Percentiles rank a stretch among this genome's conserved stretches.
Evolutionary conservation across 2,888 invertebrate genomes (phyloP).

Genomic region (Chymomyza fuscimana): DNA sequence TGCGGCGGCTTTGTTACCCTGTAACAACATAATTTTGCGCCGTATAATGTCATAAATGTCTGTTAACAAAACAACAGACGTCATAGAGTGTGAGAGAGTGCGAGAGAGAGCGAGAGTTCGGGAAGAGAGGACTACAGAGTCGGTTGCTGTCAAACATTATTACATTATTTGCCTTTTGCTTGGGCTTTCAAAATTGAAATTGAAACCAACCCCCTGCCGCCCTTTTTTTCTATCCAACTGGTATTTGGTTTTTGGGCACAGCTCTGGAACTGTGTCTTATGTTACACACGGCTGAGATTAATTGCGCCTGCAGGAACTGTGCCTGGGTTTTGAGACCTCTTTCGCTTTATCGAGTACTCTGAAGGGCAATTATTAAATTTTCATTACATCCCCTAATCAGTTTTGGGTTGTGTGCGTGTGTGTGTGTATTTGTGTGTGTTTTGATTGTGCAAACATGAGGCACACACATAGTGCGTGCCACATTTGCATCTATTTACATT

Average conservation of each 20-base stretch:
- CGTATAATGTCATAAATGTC: constrained; percentile 73
- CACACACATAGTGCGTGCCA: constrained; percentile 13
- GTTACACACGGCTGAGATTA: constrained; percentile 56
- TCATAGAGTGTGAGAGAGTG: constrained; percentile 28
- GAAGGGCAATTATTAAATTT: constrained; percentile 76
- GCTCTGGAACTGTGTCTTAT: constrained; percentile 41
- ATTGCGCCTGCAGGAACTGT: constrained; percentile 47
- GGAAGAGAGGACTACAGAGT: background rate
- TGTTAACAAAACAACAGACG: constrained; percentile 66
- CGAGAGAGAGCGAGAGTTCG: background rate
- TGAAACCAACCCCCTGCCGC: constrained; percentile 74
- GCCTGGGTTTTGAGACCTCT: constrained; percentile 12
- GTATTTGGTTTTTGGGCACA: constrained; percentile 20
- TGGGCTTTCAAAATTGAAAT: constrained; percentile 62
- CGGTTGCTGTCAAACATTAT: constrained; percentile 67
- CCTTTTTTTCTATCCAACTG: constrained; percentile 26
- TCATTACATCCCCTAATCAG: constrained; percentile 79
- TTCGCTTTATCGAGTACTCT: constrained; percentile 43
- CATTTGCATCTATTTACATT: constrained; percentile 37
- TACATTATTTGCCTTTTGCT: constrained; percentile 72
- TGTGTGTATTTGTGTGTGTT: constrained; percentile 32
- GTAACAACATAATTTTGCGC: constrained; percentile 75
- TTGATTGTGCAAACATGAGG: constrained; percentile 63
- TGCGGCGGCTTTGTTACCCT: constrained; percentile 54
- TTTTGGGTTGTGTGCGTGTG: constrained; percentile 42